A percentile compares a stretch with the other conserved stretches of the same genome.
These are phyloP conservation scores for Xestia c-nigrum DNA, from an alignment of 2,888 invertebrate genomes.

Conservation along the genomic window DNA sequence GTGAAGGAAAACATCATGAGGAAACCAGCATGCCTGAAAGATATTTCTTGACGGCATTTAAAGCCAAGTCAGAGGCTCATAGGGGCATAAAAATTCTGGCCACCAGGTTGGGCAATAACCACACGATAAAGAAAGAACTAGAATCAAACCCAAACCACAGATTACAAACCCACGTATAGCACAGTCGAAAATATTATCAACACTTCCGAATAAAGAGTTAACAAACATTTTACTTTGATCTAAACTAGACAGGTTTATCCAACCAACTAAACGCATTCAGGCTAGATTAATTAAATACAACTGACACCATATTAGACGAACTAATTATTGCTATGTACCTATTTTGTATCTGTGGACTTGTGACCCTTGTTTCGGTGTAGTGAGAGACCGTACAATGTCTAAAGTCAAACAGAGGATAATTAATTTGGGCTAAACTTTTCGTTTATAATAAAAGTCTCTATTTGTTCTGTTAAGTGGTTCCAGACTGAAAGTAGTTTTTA, in stretches of 20 bases:
- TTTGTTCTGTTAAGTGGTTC: slow-evolving; percentile 33
- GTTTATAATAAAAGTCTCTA: slow-evolving; percentile 22
- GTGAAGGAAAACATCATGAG: too few relatives aligned
- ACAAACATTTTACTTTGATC: neutral
- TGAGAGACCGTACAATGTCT: slow-evolving; percentile 31
- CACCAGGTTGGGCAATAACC: too few relatives aligned
- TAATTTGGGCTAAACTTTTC: slow-evolving; percentile 47
- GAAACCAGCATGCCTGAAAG: too few relatives aligned
- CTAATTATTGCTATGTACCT: slow-evolving; percentile 26
- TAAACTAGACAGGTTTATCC: neutral
- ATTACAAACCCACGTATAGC: neutral
- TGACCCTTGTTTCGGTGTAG: slow-evolving; percentile 20
- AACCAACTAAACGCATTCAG: neutral
- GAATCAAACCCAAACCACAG: neutral
- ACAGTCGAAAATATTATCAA: neutral
- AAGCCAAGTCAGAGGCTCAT: too few relatives aligned
- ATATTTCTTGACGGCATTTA: too few relatives aligned
- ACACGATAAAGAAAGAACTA: too few relatives aligned
- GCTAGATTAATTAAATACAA: slow-evolving; percentile 24
- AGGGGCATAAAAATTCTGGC: too few relatives aligned
- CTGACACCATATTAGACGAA: slow-evolving; percentile 19
- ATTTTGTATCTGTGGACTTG: slow-evolving; percentile 14
- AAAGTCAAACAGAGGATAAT: slow-evolving; percentile 57
- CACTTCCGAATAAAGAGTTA: neutral
- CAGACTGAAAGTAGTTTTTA: slow-evolving; percentile 12